Base-by-base conservation (phyloP, 2,797 vertebrate genomes). In the Phrynocephalus guinanensis region DNA sequence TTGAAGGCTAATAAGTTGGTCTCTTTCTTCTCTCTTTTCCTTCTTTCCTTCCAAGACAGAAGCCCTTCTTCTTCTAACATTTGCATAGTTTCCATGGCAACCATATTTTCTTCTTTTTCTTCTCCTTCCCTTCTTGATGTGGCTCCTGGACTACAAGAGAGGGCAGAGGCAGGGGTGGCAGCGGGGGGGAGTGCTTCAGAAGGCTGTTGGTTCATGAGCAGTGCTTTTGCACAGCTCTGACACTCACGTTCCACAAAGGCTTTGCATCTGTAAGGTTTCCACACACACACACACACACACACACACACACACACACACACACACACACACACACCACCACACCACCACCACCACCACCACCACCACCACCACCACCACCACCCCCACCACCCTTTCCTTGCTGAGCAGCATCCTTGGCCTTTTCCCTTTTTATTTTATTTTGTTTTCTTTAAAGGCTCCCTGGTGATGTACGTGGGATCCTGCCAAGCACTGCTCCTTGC, bases 71-170 rank as follows among this genome's bases (percentile, higher is more conserved):
- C 86, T 93, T 92, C 91, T 92, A 30, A 90, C 93, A 85, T 95
- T 94, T 93, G 93, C 90, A 88, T 92, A 56, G 88, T 97, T 96
- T 95, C 96, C 95, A 96, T 96, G 86, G 94, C 90, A 89, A 97
- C 96, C 76, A 79, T 84, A 81, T 91, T 83, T 52, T 73, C 38
- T 77, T 91, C 88, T 92, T 94, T 93, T 78, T 91, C 63, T 82
- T 92, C 78, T 91, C 88, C 92, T 94, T 93, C 80, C 91, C 63
- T 82, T 92, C 66, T 83, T 60, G n/a, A 75, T 60, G 79, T 91
- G 73, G 86, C 88, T 48, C 8, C 90, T 82, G 30, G 79, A 60
- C 86, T 82, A 86, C 85, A 82, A 88, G 38, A 9, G 78, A 1
- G 4, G 87, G 22, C n/a, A 24, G 50, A 92, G 71, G 67, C 88